These are phyloP conservation scores for Caenorhabditis sp. DNA, from an alignment of 2,888 invertebrate species.

Conservation along the genomic window DNA sequence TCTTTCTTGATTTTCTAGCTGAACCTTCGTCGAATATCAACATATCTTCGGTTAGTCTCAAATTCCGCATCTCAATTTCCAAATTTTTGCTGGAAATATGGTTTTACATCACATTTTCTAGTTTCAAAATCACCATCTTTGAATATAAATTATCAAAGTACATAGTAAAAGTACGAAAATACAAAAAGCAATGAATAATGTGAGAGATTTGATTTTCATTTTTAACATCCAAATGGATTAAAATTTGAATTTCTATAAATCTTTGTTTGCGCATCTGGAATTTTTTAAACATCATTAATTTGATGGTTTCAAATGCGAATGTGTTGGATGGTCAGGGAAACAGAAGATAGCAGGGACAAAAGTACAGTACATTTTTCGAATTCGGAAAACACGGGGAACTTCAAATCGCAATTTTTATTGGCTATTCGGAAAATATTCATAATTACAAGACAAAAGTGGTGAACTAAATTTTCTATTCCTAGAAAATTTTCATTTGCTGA, in stretches of 20 bases:
- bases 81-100: slow-evolving; percentile 13
- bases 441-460: too few species aligned
- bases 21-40: slow-evolving; percentile 1
- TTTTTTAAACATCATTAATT: not conserved
- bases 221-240: not conserved
- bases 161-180: not conserved
- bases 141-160: slow-evolving; percentile 6
- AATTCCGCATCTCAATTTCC: slow-evolving; percentile 3
- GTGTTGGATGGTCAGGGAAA: not conserved
- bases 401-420: too few species aligned
- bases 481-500: not conserved
- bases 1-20: slow-evolving; percentile 18
- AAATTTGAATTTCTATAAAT: not conserved
- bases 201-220: not conserved
- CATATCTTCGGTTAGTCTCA: slow-evolving; percentile 4
- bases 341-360: not conserved
- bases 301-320: not conserved
- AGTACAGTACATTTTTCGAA: too few species aligned
- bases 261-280: not conserved
- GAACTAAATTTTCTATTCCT: too few species aligned
- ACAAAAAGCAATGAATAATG: not conserved
- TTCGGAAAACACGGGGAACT: too few species aligned
- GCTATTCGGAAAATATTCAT: not conserved
- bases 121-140: slow-evolving; percentile 19
- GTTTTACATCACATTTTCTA: not conserved